Evolutionary conservation across 2,797 vertebrate species (phyloP).

Genomic region (Diplodus sargus): DNA sequence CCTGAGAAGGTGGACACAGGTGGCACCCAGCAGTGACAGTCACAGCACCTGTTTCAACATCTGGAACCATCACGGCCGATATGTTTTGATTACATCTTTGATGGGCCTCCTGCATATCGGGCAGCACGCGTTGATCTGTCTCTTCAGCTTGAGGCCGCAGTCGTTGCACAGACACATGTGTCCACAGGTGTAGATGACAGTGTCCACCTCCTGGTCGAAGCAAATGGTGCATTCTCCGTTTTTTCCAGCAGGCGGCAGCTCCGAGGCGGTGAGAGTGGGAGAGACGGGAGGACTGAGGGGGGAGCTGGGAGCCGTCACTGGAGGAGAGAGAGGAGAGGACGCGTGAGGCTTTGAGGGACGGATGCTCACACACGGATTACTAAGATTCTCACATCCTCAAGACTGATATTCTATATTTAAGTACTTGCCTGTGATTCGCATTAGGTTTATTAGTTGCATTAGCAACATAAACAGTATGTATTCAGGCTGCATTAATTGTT

Average conservation of each 20-base stretch:
- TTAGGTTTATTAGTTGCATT: too few species aligned
- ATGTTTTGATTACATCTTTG: constrained; percentile 99
- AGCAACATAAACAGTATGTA: too few species aligned
- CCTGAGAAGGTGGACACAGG: constrained; percentile 68
- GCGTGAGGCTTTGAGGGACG: background rate
- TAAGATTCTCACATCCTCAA: background rate
- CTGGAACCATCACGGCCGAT: constrained; percentile 88
- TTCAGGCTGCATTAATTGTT: too few species aligned
- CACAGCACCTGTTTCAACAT: constrained; percentile 30
- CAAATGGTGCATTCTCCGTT: constrained; percentile 96
- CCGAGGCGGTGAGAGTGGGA: constrained; percentile 86
- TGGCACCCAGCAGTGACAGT: constrained; percentile 24
- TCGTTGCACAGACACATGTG: constrained; percentile 99
- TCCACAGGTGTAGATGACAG: constrained; percentile 98
- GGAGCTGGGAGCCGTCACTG: constrained; percentile 98
- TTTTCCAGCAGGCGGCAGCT: constrained; percentile 86
- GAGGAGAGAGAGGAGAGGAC: constrained; percentile 19
- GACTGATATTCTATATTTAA: background rate
- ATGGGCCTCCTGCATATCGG: constrained; percentile 97
- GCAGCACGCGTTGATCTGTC: constrained; percentile 95
- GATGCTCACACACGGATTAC: background rate
- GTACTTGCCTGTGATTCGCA: too few species aligned
- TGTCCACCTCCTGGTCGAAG: constrained; percentile 98
- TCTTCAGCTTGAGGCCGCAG: constrained; percentile 96
- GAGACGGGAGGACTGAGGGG: constrained; percentile 93